Percentiles rank a stretch among this genome's conserved stretches.
These are phyloP conservation scores for Nycticebus coucang DNA, from an alignment of 2,113 vertebrate genomes.

Conservation along the genomic window DNA sequence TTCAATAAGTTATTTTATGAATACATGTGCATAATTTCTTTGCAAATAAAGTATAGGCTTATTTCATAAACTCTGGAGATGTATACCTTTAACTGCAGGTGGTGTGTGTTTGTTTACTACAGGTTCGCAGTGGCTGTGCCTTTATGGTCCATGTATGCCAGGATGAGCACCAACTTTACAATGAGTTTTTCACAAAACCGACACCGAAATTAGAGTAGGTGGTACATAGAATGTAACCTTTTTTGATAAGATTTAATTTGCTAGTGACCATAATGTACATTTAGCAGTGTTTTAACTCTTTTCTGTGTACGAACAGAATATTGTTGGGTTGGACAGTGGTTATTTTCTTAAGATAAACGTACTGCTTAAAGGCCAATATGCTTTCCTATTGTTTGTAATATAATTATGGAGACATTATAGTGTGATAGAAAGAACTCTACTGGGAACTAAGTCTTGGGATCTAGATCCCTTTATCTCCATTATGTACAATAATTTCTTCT, in stretches of 20 bases:
- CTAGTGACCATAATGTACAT: background rate
- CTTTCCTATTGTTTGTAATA: conserved; percentile 10
- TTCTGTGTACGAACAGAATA: conserved; percentile 23
- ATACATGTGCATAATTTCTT: background rate
- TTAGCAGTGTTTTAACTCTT: background rate
- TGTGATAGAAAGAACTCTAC: background rate
- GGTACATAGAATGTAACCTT: conserved; percentile 43
- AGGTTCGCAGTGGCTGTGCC: conserved; percentile 98
- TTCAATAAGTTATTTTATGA: conserved; percentile 1
- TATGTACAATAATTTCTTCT: background rate
- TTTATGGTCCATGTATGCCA: conserved; percentile 99
- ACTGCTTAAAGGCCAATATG: background rate
- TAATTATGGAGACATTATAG: background rate
- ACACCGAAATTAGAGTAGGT: conserved; percentile 97
- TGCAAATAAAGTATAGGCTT: background rate
- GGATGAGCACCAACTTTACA: conserved; percentile 97
- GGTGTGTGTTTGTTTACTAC: conserved; percentile 68
- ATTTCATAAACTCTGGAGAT: background rate
- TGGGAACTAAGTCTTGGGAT: background rate
- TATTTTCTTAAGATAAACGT: conserved; percentile 55
- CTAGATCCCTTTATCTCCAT: background rate
- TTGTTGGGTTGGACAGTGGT: background rate
- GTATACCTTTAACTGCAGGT: background rate
- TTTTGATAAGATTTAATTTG: conserved; percentile 53
- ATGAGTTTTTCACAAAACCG: conserved; percentile 97